Evolutionary conservation across 2,888 invertebrate species (phyloP).

Genomic region (Proisotoma minuta): DNA sequence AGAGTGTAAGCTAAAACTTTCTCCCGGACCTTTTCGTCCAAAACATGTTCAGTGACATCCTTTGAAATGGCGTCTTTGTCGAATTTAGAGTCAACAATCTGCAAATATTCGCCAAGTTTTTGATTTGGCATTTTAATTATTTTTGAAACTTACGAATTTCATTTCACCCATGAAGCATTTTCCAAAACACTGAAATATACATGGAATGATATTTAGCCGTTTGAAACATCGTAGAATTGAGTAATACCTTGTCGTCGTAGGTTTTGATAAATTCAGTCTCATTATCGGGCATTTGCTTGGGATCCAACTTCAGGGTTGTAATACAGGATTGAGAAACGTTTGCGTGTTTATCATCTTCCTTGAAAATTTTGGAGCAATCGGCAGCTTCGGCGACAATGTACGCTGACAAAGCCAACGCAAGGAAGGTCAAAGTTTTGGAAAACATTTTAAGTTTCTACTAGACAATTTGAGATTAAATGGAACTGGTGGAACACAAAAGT

Average conservation of each 20-base stretch:
- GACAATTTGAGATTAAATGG: neutral
- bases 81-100: slow-evolving; percentile 10
- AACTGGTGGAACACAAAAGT: neutral
- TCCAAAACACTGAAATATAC: slow-evolving; percentile 26
- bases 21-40: slow-evolving; percentile 25
- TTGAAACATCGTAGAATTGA: neutral
- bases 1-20: slow-evolving; percentile 25
- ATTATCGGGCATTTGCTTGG: slow-evolving; percentile 17
- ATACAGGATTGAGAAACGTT: slow-evolving; percentile 22
- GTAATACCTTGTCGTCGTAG: slow-evolving; percentile 29
- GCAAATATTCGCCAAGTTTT: neutral
- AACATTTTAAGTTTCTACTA: neutral
- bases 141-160: slow-evolving; percentile 28
- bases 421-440: neutral
- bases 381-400: slow-evolving; percentile 11
- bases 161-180: slow-evolving; percentile 29
- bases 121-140: slow-evolving; percentile 6
- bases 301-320: slow-evolving; percentile 15
- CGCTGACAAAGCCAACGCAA: neutral
- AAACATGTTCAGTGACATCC: slow-evolving; percentile 25
- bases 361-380: slow-evolving; percentile 23
- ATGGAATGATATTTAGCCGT: neutral
- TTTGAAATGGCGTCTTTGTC: slow-evolving; percentile 24
- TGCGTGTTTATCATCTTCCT: slow-evolving; percentile 18
- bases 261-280: slow-evolving; percentile 25